Conservation (phyloP, 1,140 invertebrate genomes). For the Bombus turneri region DNA sequence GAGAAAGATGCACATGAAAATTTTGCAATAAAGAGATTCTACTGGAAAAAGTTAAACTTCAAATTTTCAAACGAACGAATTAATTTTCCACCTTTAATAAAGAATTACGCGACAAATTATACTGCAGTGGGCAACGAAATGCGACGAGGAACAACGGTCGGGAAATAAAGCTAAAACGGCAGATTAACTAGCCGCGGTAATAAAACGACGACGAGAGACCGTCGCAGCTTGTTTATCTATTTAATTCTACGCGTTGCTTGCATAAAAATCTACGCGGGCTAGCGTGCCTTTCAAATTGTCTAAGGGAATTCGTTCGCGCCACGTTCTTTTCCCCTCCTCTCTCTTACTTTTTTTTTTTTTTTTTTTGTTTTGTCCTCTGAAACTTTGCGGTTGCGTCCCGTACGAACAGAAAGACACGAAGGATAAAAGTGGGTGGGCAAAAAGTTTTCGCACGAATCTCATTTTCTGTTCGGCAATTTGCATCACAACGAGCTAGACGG, state of each 20-base stretch:
- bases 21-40: neutral
- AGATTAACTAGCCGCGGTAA: neutral
- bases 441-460: constrained; percentile 20
- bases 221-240: constrained; percentile 3
- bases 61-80: neutral
- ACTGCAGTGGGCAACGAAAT: neutral
- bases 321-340: neutral
- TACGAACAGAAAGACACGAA: neutral
- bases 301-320: constrained; percentile 19
- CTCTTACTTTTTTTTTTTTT: neutral
- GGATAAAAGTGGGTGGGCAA: neutral
- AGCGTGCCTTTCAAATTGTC: constrained; percentile 8
- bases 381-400: neutral
- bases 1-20: too few species aligned
- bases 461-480: constrained; percentile 25
- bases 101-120: neutral
- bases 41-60: neutral
- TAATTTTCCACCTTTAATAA: neutral
- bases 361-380: too few species aligned
- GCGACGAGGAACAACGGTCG: neutral
- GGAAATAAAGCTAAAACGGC: neutral
- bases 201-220: neutral
- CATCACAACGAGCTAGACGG: constrained; percentile 1
- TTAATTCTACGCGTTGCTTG: constrained; percentile 13
- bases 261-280: constrained; percentile 5